phyloP scores from a whole-genome alignment of 1,140 invertebrate genomes.

The Cydia amplana region DNA sequence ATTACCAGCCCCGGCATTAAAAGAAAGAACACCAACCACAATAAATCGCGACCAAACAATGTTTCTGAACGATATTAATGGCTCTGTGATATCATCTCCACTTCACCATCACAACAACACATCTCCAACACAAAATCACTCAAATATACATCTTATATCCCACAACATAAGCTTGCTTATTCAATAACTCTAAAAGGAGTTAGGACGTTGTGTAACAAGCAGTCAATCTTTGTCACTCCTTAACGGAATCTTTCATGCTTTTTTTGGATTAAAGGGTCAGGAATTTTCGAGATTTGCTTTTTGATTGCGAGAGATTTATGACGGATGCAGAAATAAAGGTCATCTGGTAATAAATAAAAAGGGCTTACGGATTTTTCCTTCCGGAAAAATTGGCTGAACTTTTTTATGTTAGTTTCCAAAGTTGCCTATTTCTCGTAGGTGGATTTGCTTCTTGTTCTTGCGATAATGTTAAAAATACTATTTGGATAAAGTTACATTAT shows the following conservation, averaged over 20 bases:
- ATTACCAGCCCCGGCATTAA: slow-evolving; percentile 5
- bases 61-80: slow-evolving; percentile 73
- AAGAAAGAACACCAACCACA: slow-evolving; percentile 35
- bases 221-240: slow-evolving; percentile 47
- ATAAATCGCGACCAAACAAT: slow-evolving; percentile 72
- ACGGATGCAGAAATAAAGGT: slow-evolving; percentile 10
- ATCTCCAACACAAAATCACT: background rate
- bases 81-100: slow-evolving; percentile 51
- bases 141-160: background rate
- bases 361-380: too few relatives aligned
- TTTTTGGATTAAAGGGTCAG: slow-evolving; percentile 20
- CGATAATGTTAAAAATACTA: too few relatives aligned
- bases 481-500: too few relatives aligned
- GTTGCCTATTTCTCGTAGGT: too few relatives aligned
- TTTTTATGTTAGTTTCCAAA: too few relatives aligned
- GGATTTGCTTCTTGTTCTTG: too few relatives aligned
- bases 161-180: background rate
- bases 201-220: background rate
- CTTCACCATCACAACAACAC: background rate
- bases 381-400: too few relatives aligned
- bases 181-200: background rate
- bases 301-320: slow-evolving; percentile 29
- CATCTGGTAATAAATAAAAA: background rate
- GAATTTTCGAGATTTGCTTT: slow-evolving; percentile 23
- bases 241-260: slow-evolving; percentile 24